Evolutionary conservation across 2,113 vertebrate genomes (phyloP).

Genomic region (Melanotaenia duboulayi): DNA sequence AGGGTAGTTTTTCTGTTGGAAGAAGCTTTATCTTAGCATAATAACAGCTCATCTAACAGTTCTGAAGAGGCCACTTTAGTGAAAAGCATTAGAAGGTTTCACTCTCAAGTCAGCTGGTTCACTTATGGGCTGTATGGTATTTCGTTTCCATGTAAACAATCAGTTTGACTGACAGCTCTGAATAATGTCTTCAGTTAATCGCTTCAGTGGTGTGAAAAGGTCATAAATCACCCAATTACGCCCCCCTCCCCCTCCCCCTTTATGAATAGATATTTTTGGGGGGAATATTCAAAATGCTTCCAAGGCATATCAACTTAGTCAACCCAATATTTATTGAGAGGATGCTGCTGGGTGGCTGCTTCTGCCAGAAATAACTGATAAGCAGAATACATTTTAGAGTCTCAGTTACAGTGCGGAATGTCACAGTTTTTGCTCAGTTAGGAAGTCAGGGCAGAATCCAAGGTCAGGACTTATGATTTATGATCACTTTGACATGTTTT

Average conservation of each 20-base stretch:
- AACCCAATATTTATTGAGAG: constrained; percentile 74
- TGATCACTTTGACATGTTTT: constrained; percentile 40
- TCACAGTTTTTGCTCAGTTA: constrained; percentile 45
- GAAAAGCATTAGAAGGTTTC: constrained; percentile 58
- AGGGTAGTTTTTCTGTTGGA: constrained; percentile 10
- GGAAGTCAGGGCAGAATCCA: constrained; percentile 55
- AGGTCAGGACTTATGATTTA: constrained; percentile 63
- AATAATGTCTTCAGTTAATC: constrained; percentile 82
- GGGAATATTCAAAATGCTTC: constrained; percentile 76
- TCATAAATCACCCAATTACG: constrained; percentile 83
- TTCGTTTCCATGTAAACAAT: constrained; percentile 79
- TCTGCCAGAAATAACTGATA: constrained; percentile 75
- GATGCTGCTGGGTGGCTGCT: constrained; percentile 53
- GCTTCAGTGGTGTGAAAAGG: constrained; percentile 82
- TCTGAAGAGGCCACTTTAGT: constrained; percentile 58
- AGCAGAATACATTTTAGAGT: constrained; percentile 68
- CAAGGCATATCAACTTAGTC: constrained; percentile 76
- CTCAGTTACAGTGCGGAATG: constrained; percentile 60
- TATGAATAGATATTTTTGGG: constrained; percentile 78
- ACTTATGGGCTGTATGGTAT: constrained; percentile 61
- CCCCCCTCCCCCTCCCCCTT: constrained; percentile 58
- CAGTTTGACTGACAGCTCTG: constrained; percentile 80
- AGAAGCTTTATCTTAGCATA: constrained; percentile 40
- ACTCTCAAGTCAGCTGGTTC: constrained; percentile 54
- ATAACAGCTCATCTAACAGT: constrained; percentile 37